phyloP scores from a whole-genome alignment of 1,140 invertebrate genomes.

The Bombus confusus region DNA sequence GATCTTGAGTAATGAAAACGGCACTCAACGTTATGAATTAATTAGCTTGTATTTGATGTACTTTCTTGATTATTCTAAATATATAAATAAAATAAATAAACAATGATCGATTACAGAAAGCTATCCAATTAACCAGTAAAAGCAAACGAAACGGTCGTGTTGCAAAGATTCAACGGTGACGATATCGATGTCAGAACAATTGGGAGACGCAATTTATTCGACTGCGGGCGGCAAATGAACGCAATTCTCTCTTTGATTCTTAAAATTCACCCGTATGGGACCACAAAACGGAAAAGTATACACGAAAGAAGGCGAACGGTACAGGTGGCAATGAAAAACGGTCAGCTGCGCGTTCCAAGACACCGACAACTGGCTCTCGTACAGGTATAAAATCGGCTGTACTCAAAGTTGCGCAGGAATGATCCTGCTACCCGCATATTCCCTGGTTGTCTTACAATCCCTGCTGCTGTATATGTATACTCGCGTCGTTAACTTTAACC shows the following conservation, averaged over 20 bases:
- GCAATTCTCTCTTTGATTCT: background rate
- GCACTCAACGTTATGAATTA: background rate
- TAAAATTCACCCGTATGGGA: slow-evolving; percentile 5
- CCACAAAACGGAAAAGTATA: slow-evolving; percentile 49
- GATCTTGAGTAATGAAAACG: slow-evolving; percentile 14
- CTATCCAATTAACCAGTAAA: too few relatives aligned
- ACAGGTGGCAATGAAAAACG: slow-evolving; percentile 55
- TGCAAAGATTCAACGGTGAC: background rate
- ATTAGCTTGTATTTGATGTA: background rate
- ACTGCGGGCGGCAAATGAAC: background rate
- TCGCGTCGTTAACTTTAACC: background rate
- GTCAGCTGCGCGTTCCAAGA: slow-evolving; percentile 45
- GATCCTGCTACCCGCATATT: slow-evolving; percentile 26
- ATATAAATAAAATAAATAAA: background rate
- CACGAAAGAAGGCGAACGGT: slow-evolving; percentile 33
- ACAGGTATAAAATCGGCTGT: slow-evolving; percentile 25
- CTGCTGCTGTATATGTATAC: background rate
- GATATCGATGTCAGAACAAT: background rate
- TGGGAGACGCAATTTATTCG: slow-evolving; percentile 3
- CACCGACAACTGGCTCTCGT: slow-evolving; percentile 24
- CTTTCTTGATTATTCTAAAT: background rate
- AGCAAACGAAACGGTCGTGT: too few relatives aligned
- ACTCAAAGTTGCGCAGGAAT: background rate
- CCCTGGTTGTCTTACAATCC: slow-evolving; percentile 5
- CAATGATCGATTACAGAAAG: too few relatives aligned